Conservation (phyloP, 2,888 invertebrate genomes). For the Allolobophora icterica region DNA sequence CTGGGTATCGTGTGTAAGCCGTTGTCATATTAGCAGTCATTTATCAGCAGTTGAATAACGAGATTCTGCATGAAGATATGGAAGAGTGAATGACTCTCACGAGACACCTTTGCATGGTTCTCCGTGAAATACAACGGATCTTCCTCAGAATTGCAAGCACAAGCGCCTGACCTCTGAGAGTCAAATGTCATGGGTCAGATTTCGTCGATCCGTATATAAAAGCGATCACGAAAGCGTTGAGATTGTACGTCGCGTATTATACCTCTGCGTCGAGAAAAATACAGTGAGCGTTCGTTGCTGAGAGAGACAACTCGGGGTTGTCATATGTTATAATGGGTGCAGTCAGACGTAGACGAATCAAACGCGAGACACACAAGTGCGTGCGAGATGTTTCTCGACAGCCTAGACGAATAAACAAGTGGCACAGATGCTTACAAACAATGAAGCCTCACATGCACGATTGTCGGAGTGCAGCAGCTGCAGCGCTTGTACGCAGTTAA, state of each 20-base stretch:
- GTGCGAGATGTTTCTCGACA: not conserved
- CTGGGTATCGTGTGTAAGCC: not conserved
- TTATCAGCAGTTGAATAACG: not conserved
- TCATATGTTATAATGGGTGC: no score
- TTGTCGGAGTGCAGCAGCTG: not conserved
- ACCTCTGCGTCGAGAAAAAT: not conserved
- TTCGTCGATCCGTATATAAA: not conserved
- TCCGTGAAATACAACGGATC: not conserved
- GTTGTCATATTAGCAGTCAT: not conserved
- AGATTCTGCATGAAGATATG: not conserved
- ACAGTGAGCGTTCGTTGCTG: not conserved
- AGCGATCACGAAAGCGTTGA: not conserved
- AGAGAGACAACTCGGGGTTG: not conserved
- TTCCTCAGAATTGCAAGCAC: not conserved
- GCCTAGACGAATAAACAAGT: slow-evolving; percentile 1
- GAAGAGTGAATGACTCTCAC: not conserved
- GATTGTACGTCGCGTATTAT: not conserved
- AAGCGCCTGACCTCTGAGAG: not conserved
- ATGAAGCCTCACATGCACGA: not conserved
- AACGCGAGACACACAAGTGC: not conserved
- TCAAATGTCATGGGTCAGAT: not conserved
- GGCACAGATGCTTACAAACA: slow-evolving; percentile 6
- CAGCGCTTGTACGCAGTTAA: no score
- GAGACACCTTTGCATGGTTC: not conserved
- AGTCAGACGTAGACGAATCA: not conserved